A percentile compares a stretch with the other conserved stretches of the same genome.
phyloP scores from a whole-genome alignment of 2,888 invertebrate species.

The Pseudococcus viburni region DNA sequence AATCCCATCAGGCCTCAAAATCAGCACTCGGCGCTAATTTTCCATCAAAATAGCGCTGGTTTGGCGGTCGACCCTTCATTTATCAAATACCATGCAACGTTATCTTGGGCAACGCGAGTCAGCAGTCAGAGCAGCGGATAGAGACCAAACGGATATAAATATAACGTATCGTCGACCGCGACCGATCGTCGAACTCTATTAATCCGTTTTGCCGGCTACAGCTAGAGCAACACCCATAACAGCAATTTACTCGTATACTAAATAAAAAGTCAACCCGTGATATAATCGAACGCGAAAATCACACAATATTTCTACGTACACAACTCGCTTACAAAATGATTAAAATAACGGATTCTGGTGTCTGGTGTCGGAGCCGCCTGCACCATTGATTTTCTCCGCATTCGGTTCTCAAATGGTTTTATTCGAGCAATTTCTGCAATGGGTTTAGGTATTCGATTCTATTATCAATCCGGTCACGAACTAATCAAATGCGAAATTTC shows the following conservation, averaged over 20 bases:
- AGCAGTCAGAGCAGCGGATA: not conserved
- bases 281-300: not conserved
- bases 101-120: not conserved
- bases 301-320: not conserved
- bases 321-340: not conserved
- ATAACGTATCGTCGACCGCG: not conserved
- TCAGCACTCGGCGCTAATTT: not conserved
- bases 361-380: too few relatives aligned
- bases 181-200: constrained; percentile 20
- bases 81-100: not conserved
- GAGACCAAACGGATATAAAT: constrained; percentile 9
- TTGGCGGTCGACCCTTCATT: not conserved
- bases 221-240: constrained; percentile 6
- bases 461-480: too few relatives aligned
- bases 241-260: not conserved
- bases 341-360: not conserved
- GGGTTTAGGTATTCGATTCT: too few relatives aligned
- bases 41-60: not conserved
- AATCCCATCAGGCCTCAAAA: not conserved
- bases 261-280: not conserved
- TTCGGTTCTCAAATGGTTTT: too few relatives aligned
- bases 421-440: too few relatives aligned
- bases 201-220: not conserved
- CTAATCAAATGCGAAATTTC: too few relatives aligned
- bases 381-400: too few relatives aligned